Conservation (phyloP, 2,888 invertebrate species). For the Andrena minutula region DNA sequence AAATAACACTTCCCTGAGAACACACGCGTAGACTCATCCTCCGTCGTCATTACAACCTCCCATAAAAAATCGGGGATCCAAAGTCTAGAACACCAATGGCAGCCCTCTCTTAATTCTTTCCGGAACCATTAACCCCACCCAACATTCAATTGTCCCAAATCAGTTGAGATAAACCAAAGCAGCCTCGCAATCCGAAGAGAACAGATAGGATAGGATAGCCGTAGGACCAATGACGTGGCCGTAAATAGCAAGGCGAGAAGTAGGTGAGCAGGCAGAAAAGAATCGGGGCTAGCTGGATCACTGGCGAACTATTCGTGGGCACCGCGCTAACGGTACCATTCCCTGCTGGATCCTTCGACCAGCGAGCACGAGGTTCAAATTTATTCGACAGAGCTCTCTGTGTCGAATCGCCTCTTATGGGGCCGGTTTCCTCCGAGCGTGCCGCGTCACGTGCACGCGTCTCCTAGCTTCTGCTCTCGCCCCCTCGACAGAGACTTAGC, state of each 20-base stretch:
- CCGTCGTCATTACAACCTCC: no score
- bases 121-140: no score
- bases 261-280: constrained; percentile 56
- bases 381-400: constrained; percentile 28
- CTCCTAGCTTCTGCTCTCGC: background rate
- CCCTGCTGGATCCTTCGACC: constrained; percentile 41
- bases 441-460: constrained; percentile 23
- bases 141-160: no score
- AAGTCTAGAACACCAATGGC: no score
- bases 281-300: constrained; percentile 61
- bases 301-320: constrained; percentile 68
- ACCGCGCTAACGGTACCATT: constrained; percentile 65
- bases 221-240: constrained; percentile 44
- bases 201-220: no score
- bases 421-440: constrained; percentile 17
- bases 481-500: background rate
- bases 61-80: no score
- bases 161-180: no score
- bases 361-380: constrained; percentile 50
- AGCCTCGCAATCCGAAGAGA: background rate
- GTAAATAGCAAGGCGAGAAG: constrained; percentile 37
- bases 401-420: constrained; percentile 29
- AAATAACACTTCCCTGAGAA: no score
- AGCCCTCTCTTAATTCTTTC: no score
- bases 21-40: no score